Evolutionary conservation across 2,797 vertebrate genomes (phyloP).

Genomic region (Carapus acus): DNA sequence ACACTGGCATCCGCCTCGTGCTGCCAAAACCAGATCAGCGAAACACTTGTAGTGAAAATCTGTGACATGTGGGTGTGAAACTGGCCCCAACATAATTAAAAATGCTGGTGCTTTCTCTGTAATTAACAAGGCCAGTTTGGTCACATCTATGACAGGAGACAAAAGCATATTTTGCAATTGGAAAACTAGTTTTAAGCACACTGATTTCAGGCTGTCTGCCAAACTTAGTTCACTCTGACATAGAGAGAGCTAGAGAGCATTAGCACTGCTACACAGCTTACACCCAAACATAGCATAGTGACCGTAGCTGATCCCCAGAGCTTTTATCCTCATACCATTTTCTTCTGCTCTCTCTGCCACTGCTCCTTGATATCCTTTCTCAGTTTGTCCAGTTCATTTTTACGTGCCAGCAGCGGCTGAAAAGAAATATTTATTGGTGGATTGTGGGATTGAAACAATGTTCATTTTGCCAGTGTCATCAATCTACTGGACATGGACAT

Average conservation of each 20-base stretch:
- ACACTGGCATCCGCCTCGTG: constrained; percentile 86
- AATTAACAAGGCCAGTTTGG: neutral
- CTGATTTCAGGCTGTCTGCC: constrained; percentile 4
- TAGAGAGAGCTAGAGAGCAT: neutral
- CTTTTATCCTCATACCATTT: constrained; percentile 84
- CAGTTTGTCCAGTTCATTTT: constrained; percentile 92
- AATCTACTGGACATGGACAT: too few relatives aligned
- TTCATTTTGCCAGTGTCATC: too few relatives aligned
- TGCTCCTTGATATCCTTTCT: constrained; percentile 97
- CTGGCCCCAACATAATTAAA: neutral
- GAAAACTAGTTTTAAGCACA: neutral
- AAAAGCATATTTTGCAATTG: neutral
- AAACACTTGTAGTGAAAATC: constrained; percentile 16
- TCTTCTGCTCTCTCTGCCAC: constrained; percentile 96
- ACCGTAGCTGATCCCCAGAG: neutral
- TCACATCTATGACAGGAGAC: neutral
- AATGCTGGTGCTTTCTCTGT: neutral
- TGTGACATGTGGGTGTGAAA: neutral
- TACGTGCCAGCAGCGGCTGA: constrained; percentile 88
- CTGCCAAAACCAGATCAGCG: constrained; percentile 67
- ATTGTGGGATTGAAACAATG: too few relatives aligned
- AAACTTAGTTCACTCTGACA: constrained; percentile 15
- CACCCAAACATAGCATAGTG: too few relatives aligned
- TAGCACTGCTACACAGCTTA: neutral
- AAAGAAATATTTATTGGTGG: too few relatives aligned